phyloP scores from a whole-genome alignment of 2,113 vertebrate genomes.

The Odocoileus virginianus region DNA sequence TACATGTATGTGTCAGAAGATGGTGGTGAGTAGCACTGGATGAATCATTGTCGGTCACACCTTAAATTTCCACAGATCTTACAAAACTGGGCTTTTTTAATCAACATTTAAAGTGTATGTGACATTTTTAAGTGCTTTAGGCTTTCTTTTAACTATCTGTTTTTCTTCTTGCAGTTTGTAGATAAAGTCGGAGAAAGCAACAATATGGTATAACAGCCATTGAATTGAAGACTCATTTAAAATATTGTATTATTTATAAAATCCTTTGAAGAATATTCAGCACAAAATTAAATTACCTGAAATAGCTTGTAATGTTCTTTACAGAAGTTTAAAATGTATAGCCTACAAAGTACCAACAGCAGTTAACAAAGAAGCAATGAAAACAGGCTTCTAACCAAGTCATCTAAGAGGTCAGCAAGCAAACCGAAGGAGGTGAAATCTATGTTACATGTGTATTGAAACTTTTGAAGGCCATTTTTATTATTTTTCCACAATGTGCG shows the following conservation, averaged over 20 bases:
- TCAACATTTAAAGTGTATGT: background rate
- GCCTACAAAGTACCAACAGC: slow-evolving; percentile 72
- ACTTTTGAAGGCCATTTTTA: slow-evolving; percentile 58
- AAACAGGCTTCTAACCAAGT: slow-evolving; percentile 72
- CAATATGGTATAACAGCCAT: slow-evolving; percentile 95
- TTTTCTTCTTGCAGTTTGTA: slow-evolving; percentile 87
- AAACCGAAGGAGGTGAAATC: slow-evolving; percentile 68
- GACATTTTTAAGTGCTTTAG: background rate
- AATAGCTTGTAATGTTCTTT: slow-evolving; percentile 81
- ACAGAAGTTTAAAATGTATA: slow-evolving; percentile 79
- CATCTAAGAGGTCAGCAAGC: slow-evolving; percentile 66
- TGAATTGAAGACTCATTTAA: slow-evolving; percentile 81
- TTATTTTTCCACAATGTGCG: slow-evolving; percentile 53
- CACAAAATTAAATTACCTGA: slow-evolving; percentile 82
- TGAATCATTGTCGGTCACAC: slow-evolving; percentile 70
- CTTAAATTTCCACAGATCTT: slow-evolving; percentile 71
- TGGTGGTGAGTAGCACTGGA: slow-evolving; percentile 73
- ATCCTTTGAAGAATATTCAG: slow-evolving; percentile 83
- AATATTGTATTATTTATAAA: slow-evolving; percentile 85
- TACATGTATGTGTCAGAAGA: slow-evolving; percentile 62
- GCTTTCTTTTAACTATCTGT: slow-evolving; percentile 51
- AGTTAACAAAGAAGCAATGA: slow-evolving; percentile 73
- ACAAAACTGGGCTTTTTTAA: slow-evolving; percentile 51
- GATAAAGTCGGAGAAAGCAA: slow-evolving; percentile 96
- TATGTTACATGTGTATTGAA: slow-evolving; percentile 55